A percentile compares a stretch with the other conserved stretches of the same genome.
These are phyloP conservation scores for Chymomyza fuscimana DNA, from an alignment of 2,888 invertebrate genomes.

Conservation along the genomic window DNA sequence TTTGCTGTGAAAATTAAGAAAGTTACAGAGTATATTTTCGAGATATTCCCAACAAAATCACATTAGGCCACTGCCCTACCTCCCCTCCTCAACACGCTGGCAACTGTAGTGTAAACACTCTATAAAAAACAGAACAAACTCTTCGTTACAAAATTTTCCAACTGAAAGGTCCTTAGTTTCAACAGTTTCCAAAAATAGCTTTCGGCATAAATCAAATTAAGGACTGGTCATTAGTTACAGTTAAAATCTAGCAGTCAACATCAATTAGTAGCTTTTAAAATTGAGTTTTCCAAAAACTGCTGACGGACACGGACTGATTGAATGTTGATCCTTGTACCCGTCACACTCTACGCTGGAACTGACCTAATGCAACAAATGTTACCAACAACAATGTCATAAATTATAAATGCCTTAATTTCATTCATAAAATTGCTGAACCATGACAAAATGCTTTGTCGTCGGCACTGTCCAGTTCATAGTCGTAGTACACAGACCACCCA, in stretches of 20 bases:
- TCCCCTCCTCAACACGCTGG: too few species aligned
- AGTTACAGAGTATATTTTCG: too few species aligned
- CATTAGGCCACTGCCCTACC: too few species aligned
- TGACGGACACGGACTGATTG: background rate
- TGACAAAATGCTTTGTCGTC: constrained; percentile 4
- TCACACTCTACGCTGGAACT: constrained; percentile 19
- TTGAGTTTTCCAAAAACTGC: background rate
- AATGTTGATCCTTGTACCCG: background rate
- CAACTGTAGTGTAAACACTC: too few species aligned
- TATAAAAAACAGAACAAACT: too few species aligned
- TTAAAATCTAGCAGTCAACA: background rate
- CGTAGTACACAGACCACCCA: background rate
- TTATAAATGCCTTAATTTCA: constrained; percentile 12
- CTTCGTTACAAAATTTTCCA: background rate
- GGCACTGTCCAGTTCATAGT: background rate
- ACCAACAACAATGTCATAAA: constrained; percentile 1
- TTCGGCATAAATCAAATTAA: background rate
- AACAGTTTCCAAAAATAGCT: background rate
- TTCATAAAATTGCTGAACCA: constrained; percentile 20
- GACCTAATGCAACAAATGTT: constrained; percentile 51
- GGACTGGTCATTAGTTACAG: too few species aligned
- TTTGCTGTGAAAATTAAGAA: too few species aligned
- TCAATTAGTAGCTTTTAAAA: background rate
- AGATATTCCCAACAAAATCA: too few species aligned
- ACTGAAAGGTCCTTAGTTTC: background rate